phyloP scores from a whole-genome alignment of 30 jellyfish, hydroid and myxozoan species.

The Aurelia coerulea region DNA sequence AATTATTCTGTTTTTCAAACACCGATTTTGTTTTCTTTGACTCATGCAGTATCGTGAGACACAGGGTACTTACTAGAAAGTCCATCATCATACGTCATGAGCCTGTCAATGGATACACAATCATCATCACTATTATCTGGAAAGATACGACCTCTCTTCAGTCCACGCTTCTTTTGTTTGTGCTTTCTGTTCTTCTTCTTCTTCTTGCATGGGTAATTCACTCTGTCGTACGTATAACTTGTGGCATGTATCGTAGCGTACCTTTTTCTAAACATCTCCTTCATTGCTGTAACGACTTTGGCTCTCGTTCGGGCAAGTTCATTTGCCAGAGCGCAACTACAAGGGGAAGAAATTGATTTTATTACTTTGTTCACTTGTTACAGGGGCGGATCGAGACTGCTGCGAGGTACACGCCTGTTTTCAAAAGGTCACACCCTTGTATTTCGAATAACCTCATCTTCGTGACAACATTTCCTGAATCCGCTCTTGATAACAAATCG shows the following conservation, averaged over 20 bases:
- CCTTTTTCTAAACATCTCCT: conserved; percentile 33
- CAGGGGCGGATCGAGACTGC: too few relatives aligned
- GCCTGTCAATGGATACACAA: conserved; percentile 11
- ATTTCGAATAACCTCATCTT: too few relatives aligned
- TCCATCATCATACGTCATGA: conserved; percentile 25
- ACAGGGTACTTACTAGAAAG: neutral
- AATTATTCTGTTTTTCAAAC: too few relatives aligned
- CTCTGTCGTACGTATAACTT: neutral
- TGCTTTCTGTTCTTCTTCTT: conserved; percentile 12
- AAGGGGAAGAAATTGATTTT: too few relatives aligned
- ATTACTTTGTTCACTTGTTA: too few relatives aligned
- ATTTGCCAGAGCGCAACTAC: conserved; percentile 32
- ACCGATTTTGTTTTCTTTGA: too few relatives aligned
- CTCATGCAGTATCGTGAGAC: too few relatives aligned
- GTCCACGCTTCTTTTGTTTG: neutral
- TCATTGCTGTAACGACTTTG: conserved; percentile 4
- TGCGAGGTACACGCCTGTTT: too few relatives aligned
- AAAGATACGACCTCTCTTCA: neutral
- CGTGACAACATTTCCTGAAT: too few relatives aligned
- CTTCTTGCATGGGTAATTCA: neutral
- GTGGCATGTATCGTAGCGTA: neutral
- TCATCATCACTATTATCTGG: neutral
- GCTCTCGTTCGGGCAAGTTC: conserved; percentile 26
- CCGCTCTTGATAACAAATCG: too few relatives aligned
- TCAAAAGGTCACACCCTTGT: too few relatives aligned